Evolutionary conservation across 2,113 vertebrate species (phyloP).

Genomic region (Carettochelys insculpta): DNA sequence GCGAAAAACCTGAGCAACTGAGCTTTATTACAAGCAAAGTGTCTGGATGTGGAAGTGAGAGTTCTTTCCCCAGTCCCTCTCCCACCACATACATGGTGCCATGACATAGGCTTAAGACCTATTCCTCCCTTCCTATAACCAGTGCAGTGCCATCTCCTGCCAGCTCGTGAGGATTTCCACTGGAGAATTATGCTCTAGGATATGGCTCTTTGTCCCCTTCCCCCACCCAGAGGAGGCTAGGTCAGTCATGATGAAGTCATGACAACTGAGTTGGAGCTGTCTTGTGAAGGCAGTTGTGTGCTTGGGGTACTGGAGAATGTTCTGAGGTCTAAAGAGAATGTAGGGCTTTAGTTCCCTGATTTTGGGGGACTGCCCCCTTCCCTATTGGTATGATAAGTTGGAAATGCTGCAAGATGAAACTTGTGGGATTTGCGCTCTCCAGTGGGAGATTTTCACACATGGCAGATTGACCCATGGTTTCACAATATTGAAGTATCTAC

Average conservation of each 20-base stretch:
- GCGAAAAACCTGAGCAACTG: not conserved
- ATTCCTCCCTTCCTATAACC: conserved; percentile 33
- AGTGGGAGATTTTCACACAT: not conserved
- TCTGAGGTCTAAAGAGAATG: not conserved
- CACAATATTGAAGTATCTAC: not conserved
- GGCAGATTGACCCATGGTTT: not conserved
- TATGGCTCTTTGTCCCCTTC: conserved; percentile 27
- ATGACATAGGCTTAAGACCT: accelerated
- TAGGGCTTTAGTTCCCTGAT: not conserved
- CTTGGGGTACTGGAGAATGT: not conserved
- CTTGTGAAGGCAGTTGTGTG: not conserved
- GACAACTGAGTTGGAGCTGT: not conserved
- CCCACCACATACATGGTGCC: not conserved
- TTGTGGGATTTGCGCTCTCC: not conserved
- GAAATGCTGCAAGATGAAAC: not conserved
- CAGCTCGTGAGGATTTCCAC: not conserved
- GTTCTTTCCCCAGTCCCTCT: not conserved
- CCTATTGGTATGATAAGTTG: not conserved
- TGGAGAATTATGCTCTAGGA: conserved; percentile 11
- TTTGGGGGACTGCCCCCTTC: not conserved
- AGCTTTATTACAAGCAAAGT: not conserved
- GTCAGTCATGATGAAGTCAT: not conserved
- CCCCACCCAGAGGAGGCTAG: not conserved
- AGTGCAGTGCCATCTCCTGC: not conserved
- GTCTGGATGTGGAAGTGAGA: accelerated